Conservation (phyloP, 2,797 vertebrate genomes). For the Notoglanidium macrostoma region DNA sequence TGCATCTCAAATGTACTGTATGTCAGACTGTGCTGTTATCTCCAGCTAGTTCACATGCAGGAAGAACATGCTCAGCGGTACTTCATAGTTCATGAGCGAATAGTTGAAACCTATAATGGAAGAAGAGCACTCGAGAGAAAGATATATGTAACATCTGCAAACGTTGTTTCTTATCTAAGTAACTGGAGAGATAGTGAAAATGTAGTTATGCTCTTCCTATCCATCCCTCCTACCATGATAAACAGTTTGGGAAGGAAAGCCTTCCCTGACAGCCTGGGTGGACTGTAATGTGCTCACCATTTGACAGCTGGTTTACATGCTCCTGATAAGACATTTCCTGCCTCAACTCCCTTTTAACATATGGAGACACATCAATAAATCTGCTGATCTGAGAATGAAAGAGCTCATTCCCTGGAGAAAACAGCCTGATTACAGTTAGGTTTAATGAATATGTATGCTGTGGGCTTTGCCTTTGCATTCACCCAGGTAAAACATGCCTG, state of each 20-base stretch:
- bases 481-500: not conserved
- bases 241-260: slow-evolving; percentile 31
- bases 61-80: not conserved
- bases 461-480: not conserved
- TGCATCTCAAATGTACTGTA: not conserved
- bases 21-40: not conserved
- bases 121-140: not conserved
- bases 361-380: slow-evolving; percentile 7
- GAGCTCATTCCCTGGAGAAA: slow-evolving; percentile 13
- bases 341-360: slow-evolving; percentile 36
- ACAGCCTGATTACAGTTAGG: not conserved
- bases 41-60: not conserved
- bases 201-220: slow-evolving; percentile 36
- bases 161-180: slow-evolving; percentile 19
- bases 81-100: not conserved
- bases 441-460: not conserved
- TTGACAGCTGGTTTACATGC: slow-evolving; percentile 41
- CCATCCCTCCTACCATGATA: slow-evolving; percentile 23
- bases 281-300: slow-evolving; percentile 20
- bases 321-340: slow-evolving; percentile 43
- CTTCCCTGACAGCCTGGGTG: not conserved
- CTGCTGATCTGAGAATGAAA: not conserved
- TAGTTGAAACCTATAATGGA: not conserved
- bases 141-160: not conserved
- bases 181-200: slow-evolving; percentile 16